These are phyloP conservation scores for Chymomyza fuscimana DNA, from an alignment of 2,888 invertebrate species.

Conservation along the genomic window DNA sequence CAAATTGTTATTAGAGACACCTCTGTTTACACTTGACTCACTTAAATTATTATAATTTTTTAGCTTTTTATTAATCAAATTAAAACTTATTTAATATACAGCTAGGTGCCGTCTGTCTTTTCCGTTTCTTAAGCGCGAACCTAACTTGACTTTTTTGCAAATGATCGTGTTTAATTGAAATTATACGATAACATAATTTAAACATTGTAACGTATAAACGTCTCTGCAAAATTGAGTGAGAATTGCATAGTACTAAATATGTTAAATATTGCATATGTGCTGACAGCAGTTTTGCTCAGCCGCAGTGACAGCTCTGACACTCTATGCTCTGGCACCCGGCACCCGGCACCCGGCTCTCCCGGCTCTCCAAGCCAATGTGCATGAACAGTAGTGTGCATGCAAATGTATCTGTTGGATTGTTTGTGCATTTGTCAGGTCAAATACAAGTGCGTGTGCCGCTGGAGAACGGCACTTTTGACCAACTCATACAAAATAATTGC, in stretches of 20 bases:
- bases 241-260: background rate
- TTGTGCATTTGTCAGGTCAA: background rate
- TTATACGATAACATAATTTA: background rate
- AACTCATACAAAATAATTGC: background rate
- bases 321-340: background rate
- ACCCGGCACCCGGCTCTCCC: no score
- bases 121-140: no score
- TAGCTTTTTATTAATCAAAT: no score
- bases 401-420: background rate
- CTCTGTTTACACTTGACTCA: no score
- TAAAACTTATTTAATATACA: no score
- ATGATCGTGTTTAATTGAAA: no score
- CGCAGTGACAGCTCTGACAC: background rate
- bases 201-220: background rate
- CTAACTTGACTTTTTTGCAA: no score
- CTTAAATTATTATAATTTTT: no score
- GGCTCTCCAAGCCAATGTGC: background rate
- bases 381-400: background rate
- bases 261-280: background rate
- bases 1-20: no score
- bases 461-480: background rate
- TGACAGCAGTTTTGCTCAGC: background rate
- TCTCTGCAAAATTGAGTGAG: background rate
- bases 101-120: no score
- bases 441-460: background rate